Evolutionary conservation across 2,797 vertebrate genomes (phyloP).

Genomic region (Muscicapa striata): DNA sequence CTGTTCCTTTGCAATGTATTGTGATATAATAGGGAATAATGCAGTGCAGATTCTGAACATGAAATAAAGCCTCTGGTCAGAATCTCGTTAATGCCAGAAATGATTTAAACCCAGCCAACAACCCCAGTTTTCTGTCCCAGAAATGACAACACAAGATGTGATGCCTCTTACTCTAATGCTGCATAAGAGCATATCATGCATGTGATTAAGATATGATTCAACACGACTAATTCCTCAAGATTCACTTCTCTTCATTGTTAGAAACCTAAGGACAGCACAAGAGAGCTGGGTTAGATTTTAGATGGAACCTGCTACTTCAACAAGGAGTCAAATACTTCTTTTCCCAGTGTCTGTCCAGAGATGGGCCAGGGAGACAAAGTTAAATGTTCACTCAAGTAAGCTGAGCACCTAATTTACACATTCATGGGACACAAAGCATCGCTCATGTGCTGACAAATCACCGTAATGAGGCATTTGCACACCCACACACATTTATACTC

Average conservation of each 20-base stretch:
- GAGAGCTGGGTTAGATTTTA: neutral
- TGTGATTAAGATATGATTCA: slow-evolving; percentile 26
- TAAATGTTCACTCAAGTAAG: neutral
- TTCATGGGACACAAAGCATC: slow-evolving; percentile 27
- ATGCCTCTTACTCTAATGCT: slow-evolving; percentile 26
- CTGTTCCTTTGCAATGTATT: neutral
- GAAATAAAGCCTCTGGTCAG: slow-evolving; percentile 59
- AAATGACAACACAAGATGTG: slow-evolving; percentile 50
- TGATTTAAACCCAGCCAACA: slow-evolving; percentile 28
- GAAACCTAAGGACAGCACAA: neutral
- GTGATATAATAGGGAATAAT: slow-evolving; percentile 47
- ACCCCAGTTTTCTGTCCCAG: slow-evolving; percentile 43
- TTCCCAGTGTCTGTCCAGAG: neutral
- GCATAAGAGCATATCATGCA: neutral
- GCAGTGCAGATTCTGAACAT: slow-evolving; percentile 8
- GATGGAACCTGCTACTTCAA: neutral
- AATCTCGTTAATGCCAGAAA: slow-evolving; percentile 51
- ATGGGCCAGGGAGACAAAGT: neutral
- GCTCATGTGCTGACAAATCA: neutral
- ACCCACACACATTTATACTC: slow-evolving; percentile 38
- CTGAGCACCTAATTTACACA: slow-evolving; percentile 33
- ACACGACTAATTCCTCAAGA: neutral
- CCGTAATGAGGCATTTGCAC: slow-evolving; percentile 52
- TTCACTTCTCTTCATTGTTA: slow-evolving; percentile 27
- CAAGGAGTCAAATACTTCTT: neutral